phyloP scores from a whole-genome alignment of 2,113 vertebrate species.

The Accipiter cooperii region DNA sequence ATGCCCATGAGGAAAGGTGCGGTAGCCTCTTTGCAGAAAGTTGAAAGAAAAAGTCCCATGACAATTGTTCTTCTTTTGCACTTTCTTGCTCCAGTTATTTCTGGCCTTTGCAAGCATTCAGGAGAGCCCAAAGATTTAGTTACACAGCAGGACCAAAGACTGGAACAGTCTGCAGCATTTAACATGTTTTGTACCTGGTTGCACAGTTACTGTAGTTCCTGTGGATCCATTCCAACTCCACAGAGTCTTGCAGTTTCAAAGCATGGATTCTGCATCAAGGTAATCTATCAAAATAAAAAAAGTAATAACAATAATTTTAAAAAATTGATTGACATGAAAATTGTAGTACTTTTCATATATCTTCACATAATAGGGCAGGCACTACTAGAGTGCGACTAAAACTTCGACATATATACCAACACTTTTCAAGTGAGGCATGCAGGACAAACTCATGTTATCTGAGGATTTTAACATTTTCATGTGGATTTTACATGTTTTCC shows the following conservation, averaged over 20 bases:
- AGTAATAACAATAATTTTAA: neutral
- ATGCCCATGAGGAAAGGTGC: accelerated
- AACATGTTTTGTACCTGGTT: neutral
- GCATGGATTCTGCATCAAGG: neutral
- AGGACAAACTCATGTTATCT: neutral
- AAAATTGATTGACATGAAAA: neutral
- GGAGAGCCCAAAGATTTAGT: neutral
- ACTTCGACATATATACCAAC: neutral
- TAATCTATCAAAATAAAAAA: neutral
- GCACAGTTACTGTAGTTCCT: neutral
- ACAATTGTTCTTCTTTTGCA: neutral
- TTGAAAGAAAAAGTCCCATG: neutral
- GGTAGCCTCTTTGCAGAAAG: neutral
- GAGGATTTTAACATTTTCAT: neutral
- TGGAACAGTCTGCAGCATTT: neutral
- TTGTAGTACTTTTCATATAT: neutral
- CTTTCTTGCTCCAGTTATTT: neutral
- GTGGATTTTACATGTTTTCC: neutral
- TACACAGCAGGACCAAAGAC: neutral
- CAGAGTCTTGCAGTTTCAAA: neutral
- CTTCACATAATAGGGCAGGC: neutral
- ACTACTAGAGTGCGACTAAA: neutral
- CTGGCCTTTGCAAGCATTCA: neutral
- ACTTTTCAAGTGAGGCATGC: neutral
- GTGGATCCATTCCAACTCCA: neutral